Evolutionary conservation across 2,888 invertebrate genomes (phyloP).

Genomic region (Drosophila cognata): DNA sequence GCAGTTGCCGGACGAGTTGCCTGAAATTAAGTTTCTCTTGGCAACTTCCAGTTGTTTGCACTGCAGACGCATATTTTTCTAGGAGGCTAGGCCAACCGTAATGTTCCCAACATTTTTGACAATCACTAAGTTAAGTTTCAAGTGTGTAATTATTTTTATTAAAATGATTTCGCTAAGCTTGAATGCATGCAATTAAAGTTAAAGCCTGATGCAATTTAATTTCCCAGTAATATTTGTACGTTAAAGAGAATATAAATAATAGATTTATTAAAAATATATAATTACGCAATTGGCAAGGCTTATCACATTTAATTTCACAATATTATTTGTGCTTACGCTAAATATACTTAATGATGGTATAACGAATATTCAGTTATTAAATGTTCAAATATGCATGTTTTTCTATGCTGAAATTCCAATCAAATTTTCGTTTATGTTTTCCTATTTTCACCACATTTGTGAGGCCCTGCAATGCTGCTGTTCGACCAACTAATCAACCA

Average conservation of each 20-base stretch:
- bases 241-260: neutral
- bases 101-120: conserved; percentile 26
- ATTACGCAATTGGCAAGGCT: no score
- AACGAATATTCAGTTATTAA: neutral
- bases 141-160: conserved; percentile 39
- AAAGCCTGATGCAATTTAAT: neutral
- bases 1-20: conserved; percentile 7
- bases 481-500: conserved; percentile 50
- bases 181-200: conserved; percentile 23
- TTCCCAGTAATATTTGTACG: neutral
- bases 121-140: conserved; percentile 2
- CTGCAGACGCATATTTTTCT: conserved; percentile 57
- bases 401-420: neutral
- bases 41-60: conserved; percentile 64
- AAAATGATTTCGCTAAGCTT: conserved; percentile 10
- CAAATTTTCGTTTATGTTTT: conserved; percentile 1
- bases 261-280: neutral
- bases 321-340: neutral
- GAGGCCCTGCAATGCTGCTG: neutral
- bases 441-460: conserved; percentile 9
- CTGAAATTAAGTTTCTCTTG: conserved; percentile 49
- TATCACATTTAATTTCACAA: neutral
- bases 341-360: neutral
- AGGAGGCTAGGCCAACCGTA: conserved; percentile 7
- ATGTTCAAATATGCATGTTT: neutral